These are phyloP conservation scores for Lordiphosa andalusiaca DNA, from an alignment of 2,888 invertebrate species.

Conservation along the genomic window DNA sequence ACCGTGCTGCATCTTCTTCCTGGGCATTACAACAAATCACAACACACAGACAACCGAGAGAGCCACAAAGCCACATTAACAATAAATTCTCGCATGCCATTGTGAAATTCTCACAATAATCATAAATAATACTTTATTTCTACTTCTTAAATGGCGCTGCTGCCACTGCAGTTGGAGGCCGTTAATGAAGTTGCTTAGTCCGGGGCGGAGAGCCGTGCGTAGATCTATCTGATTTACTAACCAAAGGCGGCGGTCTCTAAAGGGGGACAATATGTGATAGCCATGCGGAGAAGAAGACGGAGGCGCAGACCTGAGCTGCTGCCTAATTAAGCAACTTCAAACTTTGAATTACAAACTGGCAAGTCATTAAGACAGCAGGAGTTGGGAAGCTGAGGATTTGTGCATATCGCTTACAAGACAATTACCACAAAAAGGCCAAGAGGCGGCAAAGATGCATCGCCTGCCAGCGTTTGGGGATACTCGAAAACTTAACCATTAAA, in stretches of 20 bases:
- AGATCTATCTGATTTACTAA: slow-evolving; percentile 40
- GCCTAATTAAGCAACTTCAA: slow-evolving; percentile 65
- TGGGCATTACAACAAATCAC: slow-evolving; percentile 26
- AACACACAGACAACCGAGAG: slow-evolving; percentile 6
- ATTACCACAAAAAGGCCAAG: slow-evolving; percentile 46
- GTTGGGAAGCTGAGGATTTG: slow-evolving; percentile 9
- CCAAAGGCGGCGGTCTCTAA: slow-evolving; percentile 38
- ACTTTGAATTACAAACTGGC: slow-evolving; percentile 61
- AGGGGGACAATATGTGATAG: slow-evolving; percentile 57
- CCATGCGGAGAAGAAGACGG: slow-evolving; percentile 12
- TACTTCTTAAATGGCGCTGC: slow-evolving; percentile 64
- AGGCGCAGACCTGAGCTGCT: slow-evolving; percentile 23
- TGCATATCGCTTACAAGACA: slow-evolving; percentile 64
- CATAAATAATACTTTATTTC: slow-evolving; percentile 76
- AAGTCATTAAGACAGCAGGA: slow-evolving; percentile 60
- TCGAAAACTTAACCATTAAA: slow-evolving; percentile 61
- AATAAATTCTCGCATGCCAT: slow-evolving; percentile 77
- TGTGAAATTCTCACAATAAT: slow-evolving; percentile 78
- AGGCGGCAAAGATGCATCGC: slow-evolving; percentile 49
- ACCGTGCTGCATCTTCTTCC: slow-evolving; percentile 22
- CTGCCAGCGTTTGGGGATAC: slow-evolving; percentile 14
- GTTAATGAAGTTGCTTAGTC: slow-evolving; percentile 65
- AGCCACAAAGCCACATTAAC: slow-evolving; percentile 52
- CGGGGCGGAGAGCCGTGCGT: slow-evolving; percentile 17
- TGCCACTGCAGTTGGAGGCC: slow-evolving; percentile 17